Base-by-base conservation (phyloP, 2,888 invertebrate genomes). In the Hanleya hanleyi region DNA sequence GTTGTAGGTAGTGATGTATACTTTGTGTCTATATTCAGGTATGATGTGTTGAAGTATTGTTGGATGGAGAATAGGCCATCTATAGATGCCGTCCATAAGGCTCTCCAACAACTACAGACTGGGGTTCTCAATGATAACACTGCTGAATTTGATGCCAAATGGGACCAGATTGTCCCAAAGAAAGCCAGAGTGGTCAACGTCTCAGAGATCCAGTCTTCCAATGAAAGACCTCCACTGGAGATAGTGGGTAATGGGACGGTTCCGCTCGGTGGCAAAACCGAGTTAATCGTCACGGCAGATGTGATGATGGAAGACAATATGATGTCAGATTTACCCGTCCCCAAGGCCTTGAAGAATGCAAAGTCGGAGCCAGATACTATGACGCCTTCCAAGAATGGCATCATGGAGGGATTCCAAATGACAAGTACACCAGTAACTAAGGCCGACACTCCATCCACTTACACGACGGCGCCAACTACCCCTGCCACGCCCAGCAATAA, bases 21-120 rank as follows among this genome's bases (percentile, higher is more conserved):
- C 49, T 26, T 15, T 3, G 50, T 37, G 35, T 41, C 33, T 61
- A 62, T 47, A 73, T 81, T 9, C 89, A 95, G 94, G 83, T 94
- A 93, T 89, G 93, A 94, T 90, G 92, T 95, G 77, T 95, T 95
- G 94, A 93, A 94, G 86, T 91, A 94, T 69, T 95, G 95, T 87
- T 95, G 95, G 94, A 91, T 92, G 37, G 87, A 90, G 1, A 75
- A 85, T 41, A 88, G 93, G 50, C 92, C 93, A 0, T 87, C 91
- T 32, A 89, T 93, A 69, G 88, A 91, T 18, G 92, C 93, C 84
- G 90, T 93, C 29, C 90, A 92, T 73, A 89, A 92, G 66, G 92
- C 93, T 89, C 84, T 93, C 47, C 84, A 90, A 0, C 92, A 93
- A 79, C 86, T 91, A 7, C 64, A 87, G 82, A 72, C 89, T 81